Conservation (phyloP, 2,113 vertebrate species). For the Anguilla japonica region DNA sequence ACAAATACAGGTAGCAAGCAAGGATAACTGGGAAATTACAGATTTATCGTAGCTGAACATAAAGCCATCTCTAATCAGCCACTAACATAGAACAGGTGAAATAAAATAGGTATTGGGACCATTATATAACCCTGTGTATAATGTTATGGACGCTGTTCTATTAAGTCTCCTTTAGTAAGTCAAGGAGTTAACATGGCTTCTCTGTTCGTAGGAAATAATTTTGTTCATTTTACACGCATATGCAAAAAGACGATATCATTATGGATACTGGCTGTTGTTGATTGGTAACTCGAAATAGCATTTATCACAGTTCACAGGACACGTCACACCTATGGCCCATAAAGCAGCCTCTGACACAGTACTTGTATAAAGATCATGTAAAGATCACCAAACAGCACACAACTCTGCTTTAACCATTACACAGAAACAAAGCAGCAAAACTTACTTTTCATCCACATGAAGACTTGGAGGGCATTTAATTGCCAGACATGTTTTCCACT, state of each 20-base stretch:
- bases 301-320: neutral
- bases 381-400: neutral
- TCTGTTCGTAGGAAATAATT: neutral
- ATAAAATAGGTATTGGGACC: neutral
- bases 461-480: slow-evolving; percentile 95
- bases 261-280: neutral
- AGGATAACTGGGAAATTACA: neutral
- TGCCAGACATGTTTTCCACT: slow-evolving; percentile 97
- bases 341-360: neutral
- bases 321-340: neutral
- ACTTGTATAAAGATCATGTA: neutral
- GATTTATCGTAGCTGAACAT: neutral
- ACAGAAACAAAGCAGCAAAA: slow-evolving; percentile 29
- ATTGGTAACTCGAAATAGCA: neutral
- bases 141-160: neutral
- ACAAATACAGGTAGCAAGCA: neutral
- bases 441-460: slow-evolving; percentile 95
- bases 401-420: neutral
- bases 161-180: neutral
- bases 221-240: neutral
- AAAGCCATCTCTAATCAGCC: neutral
- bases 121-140: neutral
- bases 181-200: neutral
- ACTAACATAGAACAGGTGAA: neutral
- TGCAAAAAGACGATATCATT: neutral